Base-by-base conservation (phyloP, 2,113 vertebrate genomes). In the Pterocles orientalis region DNA sequence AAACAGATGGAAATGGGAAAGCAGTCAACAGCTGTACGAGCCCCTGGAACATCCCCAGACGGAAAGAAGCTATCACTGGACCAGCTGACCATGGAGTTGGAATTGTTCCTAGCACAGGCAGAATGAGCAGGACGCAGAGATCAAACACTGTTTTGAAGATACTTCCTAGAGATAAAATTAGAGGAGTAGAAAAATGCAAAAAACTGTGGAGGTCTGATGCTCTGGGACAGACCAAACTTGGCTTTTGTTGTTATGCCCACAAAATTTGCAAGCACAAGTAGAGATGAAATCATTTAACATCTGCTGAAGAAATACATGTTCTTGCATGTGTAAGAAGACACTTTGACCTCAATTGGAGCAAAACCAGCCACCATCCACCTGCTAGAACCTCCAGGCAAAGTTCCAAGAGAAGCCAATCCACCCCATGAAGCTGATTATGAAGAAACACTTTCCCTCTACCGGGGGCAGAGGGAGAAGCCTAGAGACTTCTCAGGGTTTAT, bases 401-500 rank as follows among this genome's bases (percentile, higher is more conserved):
- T 60, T 54, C 86, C 72, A 78, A 58, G 54, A 83, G 72, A 90
- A 86, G 14, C 43, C 76, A 47, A 39, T 77, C 54, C 64, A 54
- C 8, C 33, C 82, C 51, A n/a, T 41, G 11, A 65, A 93, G 41
- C 1, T 68, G 48, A 72, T 94, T 82, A 82, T 18, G n/a, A 51
- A 72, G 78, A 45, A 86, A 48, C 18, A 31, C 18, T 58, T 92
- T 61, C 26, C 41, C 28, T 90, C 31, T 60, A 25, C 25, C 51
- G 34, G 33, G 50, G 79, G 62, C 6, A 20, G n/a, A 19, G 41
- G 17, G 15, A 65, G 71, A 73, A 77, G 36, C 41, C 24, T 13
- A 43, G n/a, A 91, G 88, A 51, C 26, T 88, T 94, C 76, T 86
- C 41, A 56, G 69, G 66, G 64, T 92, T 90, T 80, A 78, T 93